Base-by-base conservation (phyloP, 1,140 invertebrate genomes). In the Zaprionus inermis region DNA sequence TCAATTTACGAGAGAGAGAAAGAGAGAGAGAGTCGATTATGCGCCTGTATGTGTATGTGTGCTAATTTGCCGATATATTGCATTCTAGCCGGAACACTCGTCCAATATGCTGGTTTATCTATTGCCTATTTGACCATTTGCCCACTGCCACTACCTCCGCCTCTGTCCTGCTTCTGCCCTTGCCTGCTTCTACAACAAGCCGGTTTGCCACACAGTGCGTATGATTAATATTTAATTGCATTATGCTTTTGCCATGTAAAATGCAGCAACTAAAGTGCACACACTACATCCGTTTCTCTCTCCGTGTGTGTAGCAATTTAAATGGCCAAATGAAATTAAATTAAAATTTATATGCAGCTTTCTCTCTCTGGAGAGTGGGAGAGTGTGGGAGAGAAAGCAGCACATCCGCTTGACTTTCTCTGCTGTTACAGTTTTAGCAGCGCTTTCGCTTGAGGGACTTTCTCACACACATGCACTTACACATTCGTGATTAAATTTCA, bases 221-320 rank as follows among this genome's bases (percentile, higher is more conserved):
- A 84, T 84, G 81, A 84, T 88, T 86, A 86, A 86, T 86, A 86
- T 82, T 85, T 86, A 86, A 85, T 85, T 86, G 82, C 81, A 78
- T 85, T 85, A 86, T 77, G 71, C 78, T 59, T 46, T 59, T 44
- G 32, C 24, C 44, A 75, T 75, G 67, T 63, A 36, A 67, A 44
- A 72, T 66, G 57, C 65, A 71, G 49, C 57, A 55, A 55, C 69
- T 49, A 65, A 72, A 86, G 72, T 79, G 81, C 74, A 75, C 51
- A 52, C 32, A 18, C 9, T 5, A 28, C 6, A 65, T 51, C n/a
- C 30, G 38, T 56, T 11, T 76, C n/a, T 57, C 10, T 38, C 44
- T 67, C 18, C 55, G 49, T 59, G 34, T 36, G 73, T 36, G 20
- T 46, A 49, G 46, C 59, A 51, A 72, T 76, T 67, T 74, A 72